Evolutionary conservation across 2,113 vertebrate genomes (phyloP).

Genomic region (Pituophis catenifer): DNA sequence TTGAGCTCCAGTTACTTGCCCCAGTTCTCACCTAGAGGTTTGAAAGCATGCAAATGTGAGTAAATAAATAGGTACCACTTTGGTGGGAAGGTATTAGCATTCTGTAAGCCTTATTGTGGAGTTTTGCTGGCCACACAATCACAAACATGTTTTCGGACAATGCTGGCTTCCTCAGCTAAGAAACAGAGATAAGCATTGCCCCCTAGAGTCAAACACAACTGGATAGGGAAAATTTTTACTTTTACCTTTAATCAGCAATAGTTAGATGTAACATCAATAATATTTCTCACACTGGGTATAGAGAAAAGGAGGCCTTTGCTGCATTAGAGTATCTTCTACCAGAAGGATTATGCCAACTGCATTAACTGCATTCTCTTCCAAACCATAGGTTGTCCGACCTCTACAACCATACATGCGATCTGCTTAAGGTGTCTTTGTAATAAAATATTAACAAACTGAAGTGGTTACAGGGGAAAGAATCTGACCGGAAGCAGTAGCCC

Average conservation of each 20-base stretch:
- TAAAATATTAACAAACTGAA: neutral
- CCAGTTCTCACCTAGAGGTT: neutral
- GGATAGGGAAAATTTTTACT: neutral
- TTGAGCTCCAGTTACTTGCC: neutral
- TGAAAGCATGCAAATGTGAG: neutral
- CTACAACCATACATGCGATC: neutral
- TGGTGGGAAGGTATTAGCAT: neutral
- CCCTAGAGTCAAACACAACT: neutral
- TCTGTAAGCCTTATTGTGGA: neutral
- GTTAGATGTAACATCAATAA: neutral
- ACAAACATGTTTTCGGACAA: neutral
- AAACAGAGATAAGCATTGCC: neutral
- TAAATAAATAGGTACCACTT: neutral
- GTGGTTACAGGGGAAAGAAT: neutral
- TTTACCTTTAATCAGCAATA: neutral
- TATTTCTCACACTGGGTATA: neutral
- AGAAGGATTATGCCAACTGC: neutral
- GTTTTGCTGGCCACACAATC: neutral
- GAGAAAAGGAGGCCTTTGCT: neutral
- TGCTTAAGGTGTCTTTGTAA: neutral
- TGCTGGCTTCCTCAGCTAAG: neutral
- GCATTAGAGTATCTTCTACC: neutral
- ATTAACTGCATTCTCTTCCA: neutral
- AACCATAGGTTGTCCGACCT: neutral
- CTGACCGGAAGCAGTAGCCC: neutral